phyloP scores from a whole-genome alignment of 2,888 invertebrate species.

The Allygus modestus region DNA sequence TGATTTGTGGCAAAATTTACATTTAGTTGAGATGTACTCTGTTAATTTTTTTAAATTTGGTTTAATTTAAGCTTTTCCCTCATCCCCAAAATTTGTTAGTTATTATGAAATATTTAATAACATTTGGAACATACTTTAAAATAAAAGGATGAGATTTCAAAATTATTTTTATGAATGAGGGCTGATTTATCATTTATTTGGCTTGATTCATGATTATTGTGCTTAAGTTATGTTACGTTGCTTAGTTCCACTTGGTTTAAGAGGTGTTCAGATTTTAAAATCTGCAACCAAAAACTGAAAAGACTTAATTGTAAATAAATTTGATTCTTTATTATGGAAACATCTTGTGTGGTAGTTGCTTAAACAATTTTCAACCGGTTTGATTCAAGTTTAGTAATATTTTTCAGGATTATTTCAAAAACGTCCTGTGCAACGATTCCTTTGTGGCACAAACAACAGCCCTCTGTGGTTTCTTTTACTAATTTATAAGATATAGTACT shows the following conservation, averaged over 20 bases:
- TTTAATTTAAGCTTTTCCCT: not conserved
- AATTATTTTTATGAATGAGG: not conserved
- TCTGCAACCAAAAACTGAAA: no score
- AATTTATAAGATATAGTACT: no score
- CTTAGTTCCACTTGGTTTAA: not conserved
- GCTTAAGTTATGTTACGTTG: not conserved
- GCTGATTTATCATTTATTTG: slow-evolving; percentile 1
- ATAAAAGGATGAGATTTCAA: slow-evolving; percentile 15
- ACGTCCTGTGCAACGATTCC: no score
- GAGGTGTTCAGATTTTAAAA: not conserved
- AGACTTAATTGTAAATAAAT: no score
- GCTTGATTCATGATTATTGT: slow-evolving; percentile 4
- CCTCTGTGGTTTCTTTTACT: no score
- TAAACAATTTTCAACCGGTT: no score
- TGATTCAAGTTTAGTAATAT: no score
- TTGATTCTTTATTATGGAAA: no score
- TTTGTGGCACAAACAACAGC: no score
- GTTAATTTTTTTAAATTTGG: slow-evolving; percentile 10
- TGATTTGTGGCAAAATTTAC: not conserved
- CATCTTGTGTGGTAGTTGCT: no score
- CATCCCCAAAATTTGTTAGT: not conserved
- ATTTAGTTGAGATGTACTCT: not conserved
- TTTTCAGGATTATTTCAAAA: no score
- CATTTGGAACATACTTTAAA: not conserved
- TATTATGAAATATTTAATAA: not conserved